Conservation (phyloP, 37 sponge, comb jelly and placozoan genomes). For the Dysidea cf. avara region DNA sequence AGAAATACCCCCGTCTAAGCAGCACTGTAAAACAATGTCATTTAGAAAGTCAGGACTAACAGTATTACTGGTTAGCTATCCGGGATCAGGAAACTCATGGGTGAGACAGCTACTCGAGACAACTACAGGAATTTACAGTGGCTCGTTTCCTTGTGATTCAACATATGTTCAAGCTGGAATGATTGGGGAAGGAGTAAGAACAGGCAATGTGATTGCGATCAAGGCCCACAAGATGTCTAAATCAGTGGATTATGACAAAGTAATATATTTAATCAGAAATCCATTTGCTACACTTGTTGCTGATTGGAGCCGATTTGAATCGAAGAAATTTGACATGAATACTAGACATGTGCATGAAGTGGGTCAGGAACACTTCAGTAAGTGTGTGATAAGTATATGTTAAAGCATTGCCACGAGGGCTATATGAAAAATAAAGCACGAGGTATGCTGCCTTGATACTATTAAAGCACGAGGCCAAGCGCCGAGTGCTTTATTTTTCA, state of each 20-base stretch:
- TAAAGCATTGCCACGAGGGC: no score
- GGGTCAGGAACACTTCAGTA: slow-evolving; percentile 21
- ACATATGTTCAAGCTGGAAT: slow-evolving; percentile 22
- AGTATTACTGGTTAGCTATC: slow-evolving; percentile 22
- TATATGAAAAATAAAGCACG: no score
- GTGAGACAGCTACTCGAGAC: slow-evolving; percentile 19
- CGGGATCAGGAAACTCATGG: slow-evolving; percentile 40
- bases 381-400: background rate
- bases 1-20: no score
- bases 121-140: slow-evolving; percentile 26
- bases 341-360: background rate
- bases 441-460: no score
- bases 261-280: slow-evolving; percentile 43
- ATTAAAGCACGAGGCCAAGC: no score
- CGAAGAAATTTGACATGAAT: no score
- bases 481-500: no score
- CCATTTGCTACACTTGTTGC: slow-evolving; percentile 45
- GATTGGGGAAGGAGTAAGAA: slow-evolving; percentile 36
- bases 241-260: no score
- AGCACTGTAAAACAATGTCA: no score
- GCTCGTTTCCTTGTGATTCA: slow-evolving; percentile 40
- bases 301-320: no score
- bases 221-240: slow-evolving; percentile 60
- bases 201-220: slow-evolving; percentile 31
- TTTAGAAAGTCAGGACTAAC: no score